Evolutionary conservation across 2,888 invertebrate species (phyloP).

Genomic region (Pyralis farinalis): DNA sequence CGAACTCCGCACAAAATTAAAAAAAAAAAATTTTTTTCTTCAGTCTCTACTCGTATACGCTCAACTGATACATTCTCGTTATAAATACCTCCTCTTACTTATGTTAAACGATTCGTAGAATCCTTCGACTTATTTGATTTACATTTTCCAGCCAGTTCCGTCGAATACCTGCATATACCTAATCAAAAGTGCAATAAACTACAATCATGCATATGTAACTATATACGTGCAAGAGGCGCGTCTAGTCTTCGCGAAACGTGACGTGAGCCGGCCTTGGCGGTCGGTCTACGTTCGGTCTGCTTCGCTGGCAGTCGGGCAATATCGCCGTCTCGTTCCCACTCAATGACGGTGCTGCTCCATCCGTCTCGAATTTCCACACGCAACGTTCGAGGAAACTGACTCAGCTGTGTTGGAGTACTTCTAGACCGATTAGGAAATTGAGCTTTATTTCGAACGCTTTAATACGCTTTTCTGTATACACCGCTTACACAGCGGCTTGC

Average conservation of each 20-base stretch:
- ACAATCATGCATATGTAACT: conserved; percentile 40
- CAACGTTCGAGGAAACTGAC: conserved; percentile 67
- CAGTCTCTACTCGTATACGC: too few relatives aligned
- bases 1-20: too few relatives aligned
- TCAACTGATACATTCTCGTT: too few relatives aligned
- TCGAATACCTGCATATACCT: too few relatives aligned
- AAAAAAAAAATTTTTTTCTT: too few relatives aligned
- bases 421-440: conserved; percentile 28
- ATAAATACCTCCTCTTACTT: too few relatives aligned
- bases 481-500: conserved; percentile 31
- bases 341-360: conserved; percentile 54
- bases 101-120: too few relatives aligned
- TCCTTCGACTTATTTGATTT: too few relatives aligned
- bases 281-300: conserved; percentile 56
- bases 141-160: too few relatives aligned
- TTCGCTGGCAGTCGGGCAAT: conserved; percentile 46
- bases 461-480: conserved; percentile 34
- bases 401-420: conserved; percentile 47
- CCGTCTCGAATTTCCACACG: conserved; percentile 68
- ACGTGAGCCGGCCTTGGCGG: conserved; percentile 72
- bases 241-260: conserved; percentile 72
- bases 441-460: conserved; percentile 33
- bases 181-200: conserved; percentile 50
- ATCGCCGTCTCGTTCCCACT: conserved; percentile 55
- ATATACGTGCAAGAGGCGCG: conserved; percentile 53